Percentiles rank a stretch among this genome's conserved stretches.
Evolutionary conservation across 2,113 vertebrate genomes (phyloP).

Genomic region (Brachypodius melanocephalos): DNA sequence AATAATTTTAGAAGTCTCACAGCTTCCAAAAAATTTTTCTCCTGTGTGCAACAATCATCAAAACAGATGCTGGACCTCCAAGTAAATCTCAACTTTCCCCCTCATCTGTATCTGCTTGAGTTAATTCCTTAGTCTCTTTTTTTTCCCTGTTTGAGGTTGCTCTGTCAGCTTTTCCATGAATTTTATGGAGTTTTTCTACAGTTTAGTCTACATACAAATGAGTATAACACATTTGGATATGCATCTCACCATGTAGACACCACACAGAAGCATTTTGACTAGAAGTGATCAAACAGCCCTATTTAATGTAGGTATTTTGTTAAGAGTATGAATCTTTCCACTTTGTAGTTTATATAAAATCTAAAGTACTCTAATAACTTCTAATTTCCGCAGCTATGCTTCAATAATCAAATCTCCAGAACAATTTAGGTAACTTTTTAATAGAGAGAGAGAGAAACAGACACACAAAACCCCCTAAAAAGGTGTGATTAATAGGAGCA

Average conservation of each 20-base stretch:
- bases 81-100: background rate
- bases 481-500: background rate
- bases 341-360: background rate
- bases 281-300: background rate
- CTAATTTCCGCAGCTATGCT: background rate
- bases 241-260: background rate
- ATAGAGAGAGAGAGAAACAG: background rate
- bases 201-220: background rate
- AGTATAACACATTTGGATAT: background rate
- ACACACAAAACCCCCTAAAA: background rate
- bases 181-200: background rate
- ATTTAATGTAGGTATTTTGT: background rate
- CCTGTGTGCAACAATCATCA: background rate
- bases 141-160: background rate
- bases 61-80: slow-evolving; percentile 21
- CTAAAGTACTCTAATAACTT: background rate
- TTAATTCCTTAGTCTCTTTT: background rate
- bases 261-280: background rate
- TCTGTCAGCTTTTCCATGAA: background rate
- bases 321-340: background rate
- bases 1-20: background rate
- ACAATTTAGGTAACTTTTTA: background rate
- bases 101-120: background rate
- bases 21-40: background rate
- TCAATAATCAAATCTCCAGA: background rate